Conservation (phyloP, 2,888 invertebrate species). For the Pristionchus exspectatus region DNA sequence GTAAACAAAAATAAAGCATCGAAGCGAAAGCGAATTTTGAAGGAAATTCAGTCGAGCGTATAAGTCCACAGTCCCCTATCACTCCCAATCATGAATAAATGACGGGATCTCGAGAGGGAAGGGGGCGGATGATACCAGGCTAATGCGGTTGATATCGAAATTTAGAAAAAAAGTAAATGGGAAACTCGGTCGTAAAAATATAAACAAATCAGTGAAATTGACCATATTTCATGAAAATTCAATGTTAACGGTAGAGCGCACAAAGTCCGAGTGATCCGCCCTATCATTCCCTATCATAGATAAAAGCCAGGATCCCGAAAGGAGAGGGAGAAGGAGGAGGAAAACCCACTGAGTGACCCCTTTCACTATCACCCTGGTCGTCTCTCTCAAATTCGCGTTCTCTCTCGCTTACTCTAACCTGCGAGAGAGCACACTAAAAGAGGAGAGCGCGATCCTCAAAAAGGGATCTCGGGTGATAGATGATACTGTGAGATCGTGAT, state of each 20-base stretch:
- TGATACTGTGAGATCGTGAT: background rate
- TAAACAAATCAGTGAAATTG: no score
- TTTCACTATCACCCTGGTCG: background rate
- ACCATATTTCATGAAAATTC: no score
- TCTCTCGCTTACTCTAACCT: background rate
- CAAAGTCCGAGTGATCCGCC: background rate
- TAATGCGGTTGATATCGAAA: no score
- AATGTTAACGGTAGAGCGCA: background rate
- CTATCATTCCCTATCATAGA: conserved; percentile 44
- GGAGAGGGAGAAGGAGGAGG: background rate
- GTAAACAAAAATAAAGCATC: no score
- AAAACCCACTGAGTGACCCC: conserved; percentile 41
- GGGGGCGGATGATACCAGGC: background rate
- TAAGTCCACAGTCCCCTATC: no score
- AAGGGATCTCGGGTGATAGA: background rate
- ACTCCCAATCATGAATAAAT: conserved; percentile 15
- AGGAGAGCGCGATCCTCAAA: background rate
- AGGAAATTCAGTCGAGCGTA: no score
- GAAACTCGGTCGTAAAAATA: no score
- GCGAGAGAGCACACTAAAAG: background rate
- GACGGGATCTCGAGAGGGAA: background rate
- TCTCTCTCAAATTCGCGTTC: background rate
- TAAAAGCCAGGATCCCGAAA: conserved; percentile 3
- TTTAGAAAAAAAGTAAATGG: no score
- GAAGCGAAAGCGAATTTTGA: no score